Evolutionary conservation across 1,140 invertebrate genomes (phyloP).

Genomic region (Zaprionus nigranus): DNA sequence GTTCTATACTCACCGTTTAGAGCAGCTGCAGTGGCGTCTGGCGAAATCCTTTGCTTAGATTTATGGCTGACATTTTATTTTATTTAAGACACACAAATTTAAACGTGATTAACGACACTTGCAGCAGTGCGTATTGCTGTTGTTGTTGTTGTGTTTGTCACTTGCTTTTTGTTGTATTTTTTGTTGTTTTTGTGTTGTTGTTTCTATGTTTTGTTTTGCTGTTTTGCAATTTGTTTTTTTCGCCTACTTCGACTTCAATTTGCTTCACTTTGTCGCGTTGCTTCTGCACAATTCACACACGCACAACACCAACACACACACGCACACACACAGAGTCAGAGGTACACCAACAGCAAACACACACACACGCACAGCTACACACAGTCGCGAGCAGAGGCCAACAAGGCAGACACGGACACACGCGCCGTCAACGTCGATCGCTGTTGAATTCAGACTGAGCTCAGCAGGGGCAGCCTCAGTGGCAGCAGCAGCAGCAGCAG

Average conservation of each 20-base stretch:
- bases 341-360: conserved; percentile 6
- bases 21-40: conserved; percentile 42
- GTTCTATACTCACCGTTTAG: conserved; percentile 57
- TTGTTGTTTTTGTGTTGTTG: conserved; percentile 2
- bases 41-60: conserved; percentile 58
- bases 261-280: neutral
- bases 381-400: neutral
- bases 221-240: conserved; percentile 15
- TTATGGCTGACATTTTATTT: conserved; percentile 53
- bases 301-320: conserved; percentile 9
- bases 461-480: neutral
- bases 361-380: conserved; percentile 1
- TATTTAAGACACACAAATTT: conserved; percentile 38
- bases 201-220: neutral
- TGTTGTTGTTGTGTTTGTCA: conserved; percentile 5
- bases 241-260: neutral
- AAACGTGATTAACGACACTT: conserved; percentile 41
- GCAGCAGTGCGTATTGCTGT: conserved; percentile 45
- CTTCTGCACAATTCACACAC: neutral
- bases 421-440: conserved; percentile 62
- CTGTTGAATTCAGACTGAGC: conserved; percentile 75
- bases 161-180: neutral
- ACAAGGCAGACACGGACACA: neutral
- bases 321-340: conserved; percentile 24
- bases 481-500: neutral